A percentile compares a stretch with the other conserved stretches of the same genome.
phyloP scores from a whole-genome alignment of 2,113 vertebrate genomes.

The Oplegnathus fasciatus region DNA sequence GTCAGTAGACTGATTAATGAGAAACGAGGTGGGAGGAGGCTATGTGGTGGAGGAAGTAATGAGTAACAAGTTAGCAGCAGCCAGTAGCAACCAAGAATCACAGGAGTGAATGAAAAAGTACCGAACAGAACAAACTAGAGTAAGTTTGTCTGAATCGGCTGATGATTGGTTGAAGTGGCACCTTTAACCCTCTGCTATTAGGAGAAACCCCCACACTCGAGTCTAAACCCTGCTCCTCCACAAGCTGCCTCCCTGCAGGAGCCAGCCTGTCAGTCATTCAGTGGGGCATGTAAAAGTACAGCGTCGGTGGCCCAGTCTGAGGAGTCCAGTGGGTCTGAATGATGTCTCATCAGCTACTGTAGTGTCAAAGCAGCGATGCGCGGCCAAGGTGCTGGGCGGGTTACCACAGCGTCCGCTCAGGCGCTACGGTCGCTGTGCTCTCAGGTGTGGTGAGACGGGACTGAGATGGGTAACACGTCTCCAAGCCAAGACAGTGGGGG shows the following conservation, averaged over 20 bases:
- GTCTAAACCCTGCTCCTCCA: background rate
- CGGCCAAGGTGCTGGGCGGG: constrained; percentile 29
- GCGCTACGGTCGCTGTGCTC: constrained; percentile 34
- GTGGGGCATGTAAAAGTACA: constrained; percentile 61
- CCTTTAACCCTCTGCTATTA: background rate
- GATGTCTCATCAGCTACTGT: constrained; percentile 64
- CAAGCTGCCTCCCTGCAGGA: constrained; percentile 43
- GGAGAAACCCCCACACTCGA: background rate
- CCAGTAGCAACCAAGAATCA: background rate
- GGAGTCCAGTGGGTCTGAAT: constrained; percentile 58
- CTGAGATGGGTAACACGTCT: constrained; percentile 28
- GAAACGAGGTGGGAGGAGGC: constrained; percentile 26
- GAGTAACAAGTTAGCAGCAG: constrained; percentile 21
- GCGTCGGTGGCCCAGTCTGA: constrained; percentile 37
- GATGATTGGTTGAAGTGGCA: constrained; percentile 3
- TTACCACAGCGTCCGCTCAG: constrained; percentile 27
- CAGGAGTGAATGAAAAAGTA: background rate
- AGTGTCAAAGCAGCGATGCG: constrained; percentile 51
- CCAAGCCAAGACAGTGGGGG: background rate
- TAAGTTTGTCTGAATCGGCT: background rate
- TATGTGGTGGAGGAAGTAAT: constrained; percentile 35
- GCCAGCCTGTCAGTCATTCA: constrained; percentile 58
- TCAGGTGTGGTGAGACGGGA: constrained; percentile 51
- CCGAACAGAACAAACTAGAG: background rate
- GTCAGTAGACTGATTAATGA: constrained; percentile 35